phyloP scores from a whole-genome alignment of 2,888 invertebrate species.

The Drosophila parthenogenetica region DNA sequence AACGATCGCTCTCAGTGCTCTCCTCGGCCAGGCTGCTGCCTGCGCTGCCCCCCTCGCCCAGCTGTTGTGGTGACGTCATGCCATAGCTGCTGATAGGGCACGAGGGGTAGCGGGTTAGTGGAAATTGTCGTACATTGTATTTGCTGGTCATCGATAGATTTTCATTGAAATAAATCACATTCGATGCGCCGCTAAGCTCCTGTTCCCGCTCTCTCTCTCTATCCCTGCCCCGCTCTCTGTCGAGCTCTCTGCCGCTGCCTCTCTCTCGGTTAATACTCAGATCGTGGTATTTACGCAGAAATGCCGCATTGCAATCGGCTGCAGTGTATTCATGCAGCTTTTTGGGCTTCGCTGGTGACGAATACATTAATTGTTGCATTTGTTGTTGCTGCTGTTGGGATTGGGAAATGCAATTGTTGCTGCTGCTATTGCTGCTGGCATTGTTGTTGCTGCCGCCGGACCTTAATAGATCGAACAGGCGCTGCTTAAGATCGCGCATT shows the following conservation, averaged over 20 bases:
- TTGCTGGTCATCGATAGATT: slow-evolving; percentile 85
- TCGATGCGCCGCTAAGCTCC: slow-evolving; percentile 42
- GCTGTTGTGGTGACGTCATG: slow-evolving; percentile 31
- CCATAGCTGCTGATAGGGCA: slow-evolving; percentile 74
- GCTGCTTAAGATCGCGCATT: slow-evolving; percentile 85
- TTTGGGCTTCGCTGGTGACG: slow-evolving; percentile 76
- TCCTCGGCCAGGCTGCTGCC: slow-evolving; percentile 70
- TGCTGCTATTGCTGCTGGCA: slow-evolving; percentile 16
- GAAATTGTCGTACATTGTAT: slow-evolving; percentile 79
- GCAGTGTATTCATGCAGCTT: slow-evolving; percentile 84
- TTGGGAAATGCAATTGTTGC: slow-evolving; percentile 21
- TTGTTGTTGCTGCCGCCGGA: slow-evolving; percentile 71
- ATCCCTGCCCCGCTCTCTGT: slow-evolving; percentile 33
- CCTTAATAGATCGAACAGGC: slow-evolving; percentile 83
- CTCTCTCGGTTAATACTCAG: slow-evolving; percentile 60
- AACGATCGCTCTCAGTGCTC: slow-evolving; percentile 78
- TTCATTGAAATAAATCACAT: slow-evolving; percentile 85
- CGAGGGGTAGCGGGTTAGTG: slow-evolving; percentile 72
- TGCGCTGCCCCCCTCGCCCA: slow-evolving; percentile 43
- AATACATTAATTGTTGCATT: slow-evolving; percentile 30
- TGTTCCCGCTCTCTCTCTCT: slow-evolving; percentile 17
- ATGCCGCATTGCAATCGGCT: slow-evolving; percentile 80
- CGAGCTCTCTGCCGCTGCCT: slow-evolving; percentile 4
- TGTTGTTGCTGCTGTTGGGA: slow-evolving; percentile 38
- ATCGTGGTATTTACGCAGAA: slow-evolving; percentile 83